phyloP scores from a whole-genome alignment of 2,113 vertebrate genomes.

The Cephalopterus ornatus region DNA sequence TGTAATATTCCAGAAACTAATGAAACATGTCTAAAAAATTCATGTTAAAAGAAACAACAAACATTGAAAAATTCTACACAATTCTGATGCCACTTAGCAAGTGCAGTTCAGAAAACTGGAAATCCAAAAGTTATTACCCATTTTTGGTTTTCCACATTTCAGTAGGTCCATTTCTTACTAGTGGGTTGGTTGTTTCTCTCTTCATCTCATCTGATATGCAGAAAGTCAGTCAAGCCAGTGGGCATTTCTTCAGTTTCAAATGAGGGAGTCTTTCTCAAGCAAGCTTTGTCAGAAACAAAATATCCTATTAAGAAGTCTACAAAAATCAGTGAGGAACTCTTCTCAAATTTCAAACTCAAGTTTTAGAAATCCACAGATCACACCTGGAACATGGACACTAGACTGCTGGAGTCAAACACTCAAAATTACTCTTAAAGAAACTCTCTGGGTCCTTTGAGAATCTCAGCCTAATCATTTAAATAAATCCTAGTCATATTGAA shows the following conservation, averaged over 20 bases:
- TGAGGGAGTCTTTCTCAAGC: neutral
- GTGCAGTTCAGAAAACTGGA: neutral
- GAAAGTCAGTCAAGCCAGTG: neutral
- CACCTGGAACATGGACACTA: neutral
- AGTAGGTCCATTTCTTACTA: neutral
- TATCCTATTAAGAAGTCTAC: neutral
- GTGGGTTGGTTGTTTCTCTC: neutral
- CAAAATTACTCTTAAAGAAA: slow-evolving; percentile 20
- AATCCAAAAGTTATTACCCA: neutral
- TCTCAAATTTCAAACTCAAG: neutral
- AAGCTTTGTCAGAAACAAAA: neutral
- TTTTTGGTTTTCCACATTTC: neutral
- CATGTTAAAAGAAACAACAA: neutral
- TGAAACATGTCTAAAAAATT: neutral
- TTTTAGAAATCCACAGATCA: neutral
- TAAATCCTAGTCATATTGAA: slow-evolving; percentile 32
- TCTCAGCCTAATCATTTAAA: slow-evolving; percentile 27
- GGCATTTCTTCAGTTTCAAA: slow-evolving; percentile 11
- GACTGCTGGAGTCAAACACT: neutral
- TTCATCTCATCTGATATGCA: neutral
- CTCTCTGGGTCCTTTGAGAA: neutral
- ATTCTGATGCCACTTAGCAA: neutral
- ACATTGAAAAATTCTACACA: neutral
- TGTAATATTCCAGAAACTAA: neutral
- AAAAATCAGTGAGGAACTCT: neutral